Conservation (phyloP, 1,140 invertebrate species). For the Lepidurus apus region DNA sequence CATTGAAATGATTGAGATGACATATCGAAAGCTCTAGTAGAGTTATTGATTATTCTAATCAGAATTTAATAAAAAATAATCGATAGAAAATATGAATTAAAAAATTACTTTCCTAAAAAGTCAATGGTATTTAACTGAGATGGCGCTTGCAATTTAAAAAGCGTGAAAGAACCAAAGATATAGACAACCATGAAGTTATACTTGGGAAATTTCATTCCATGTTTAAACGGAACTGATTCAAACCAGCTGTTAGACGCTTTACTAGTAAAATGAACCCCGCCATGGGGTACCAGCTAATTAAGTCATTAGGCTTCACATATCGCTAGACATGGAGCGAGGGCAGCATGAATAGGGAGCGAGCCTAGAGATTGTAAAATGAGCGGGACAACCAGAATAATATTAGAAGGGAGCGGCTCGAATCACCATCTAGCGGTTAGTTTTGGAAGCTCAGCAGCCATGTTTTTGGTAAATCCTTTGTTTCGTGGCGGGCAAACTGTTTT, state of each 20-base stretch:
- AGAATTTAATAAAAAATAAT: too few species aligned
- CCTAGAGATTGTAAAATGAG: background rate
- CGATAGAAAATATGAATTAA: too few species aligned
- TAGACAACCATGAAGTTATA: background rate
- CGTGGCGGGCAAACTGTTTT: too few species aligned
- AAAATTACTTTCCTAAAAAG: too few species aligned
- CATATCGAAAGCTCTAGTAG: too few species aligned
- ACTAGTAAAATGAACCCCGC: background rate
- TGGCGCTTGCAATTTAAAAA: background rate
- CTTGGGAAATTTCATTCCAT: background rate
- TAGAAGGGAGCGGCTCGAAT: too few species aligned
- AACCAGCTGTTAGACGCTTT: background rate
- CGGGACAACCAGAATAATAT: background rate
- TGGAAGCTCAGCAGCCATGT: too few species aligned
- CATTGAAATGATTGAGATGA: too few species aligned
- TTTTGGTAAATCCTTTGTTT: too few species aligned
- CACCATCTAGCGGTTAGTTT: too few species aligned
- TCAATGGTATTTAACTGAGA: too few species aligned
- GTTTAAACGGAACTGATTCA: background rate
- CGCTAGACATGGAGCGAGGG: background rate
- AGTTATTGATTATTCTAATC: too few species aligned
- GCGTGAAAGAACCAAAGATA: background rate
- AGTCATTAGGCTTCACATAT: slow-evolving; percentile 6
- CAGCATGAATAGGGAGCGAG: background rate
- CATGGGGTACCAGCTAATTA: slow-evolving; percentile 1